phyloP scores from a whole-genome alignment of 1,140 invertebrate species.

The Drosophila pseudoobscura region DNA sequence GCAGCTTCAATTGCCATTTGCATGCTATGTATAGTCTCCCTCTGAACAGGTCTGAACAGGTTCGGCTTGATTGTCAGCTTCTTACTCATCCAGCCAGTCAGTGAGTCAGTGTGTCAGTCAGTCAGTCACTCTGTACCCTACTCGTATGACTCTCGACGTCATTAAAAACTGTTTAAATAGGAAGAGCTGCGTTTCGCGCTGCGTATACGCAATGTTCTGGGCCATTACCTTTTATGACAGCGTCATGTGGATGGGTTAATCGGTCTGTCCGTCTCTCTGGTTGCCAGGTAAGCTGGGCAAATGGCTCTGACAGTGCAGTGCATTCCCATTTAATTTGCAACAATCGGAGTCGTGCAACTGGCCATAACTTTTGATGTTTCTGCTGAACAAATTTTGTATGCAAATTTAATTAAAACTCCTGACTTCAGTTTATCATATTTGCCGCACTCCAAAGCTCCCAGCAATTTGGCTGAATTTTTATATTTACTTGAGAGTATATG shows the following conservation, averaged over 20 bases:
- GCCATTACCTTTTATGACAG: constrained; percentile 52
- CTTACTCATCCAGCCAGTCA: constrained; percentile 25
- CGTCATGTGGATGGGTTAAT: constrained; percentile 8
- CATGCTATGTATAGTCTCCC: neutral
- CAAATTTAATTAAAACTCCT: constrained; percentile 71
- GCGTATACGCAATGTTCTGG: constrained; percentile 57
- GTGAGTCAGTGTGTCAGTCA: neutral
- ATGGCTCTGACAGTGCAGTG: constrained; percentile 15
- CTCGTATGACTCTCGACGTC: constrained; percentile 30
- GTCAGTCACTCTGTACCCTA: neutral
- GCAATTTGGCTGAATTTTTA: constrained; percentile 44
- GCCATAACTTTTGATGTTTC: constrained; percentile 47
- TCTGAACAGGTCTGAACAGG: constrained; percentile 33
- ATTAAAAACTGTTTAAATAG: constrained; percentile 72
- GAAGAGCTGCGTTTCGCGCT: constrained; percentile 28
- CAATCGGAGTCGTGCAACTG: constrained; percentile 29
- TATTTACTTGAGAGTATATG: constrained; percentile 22
- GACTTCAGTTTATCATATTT: constrained; percentile 32
- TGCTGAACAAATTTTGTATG: constrained; percentile 42
- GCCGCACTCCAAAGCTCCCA: constrained; percentile 10
- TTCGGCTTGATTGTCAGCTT: constrained; percentile 30
- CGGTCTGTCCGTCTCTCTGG: constrained; percentile 16
- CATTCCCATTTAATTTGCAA: constrained; percentile 38
- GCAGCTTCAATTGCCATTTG: constrained; percentile 4
- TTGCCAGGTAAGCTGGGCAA: constrained; percentile 34